Evolutionary conservation across 2,113 vertebrate genomes (phyloP), one percentile per base, ranked within the genome.

Genomic region (Xenus cinereus): DNA sequence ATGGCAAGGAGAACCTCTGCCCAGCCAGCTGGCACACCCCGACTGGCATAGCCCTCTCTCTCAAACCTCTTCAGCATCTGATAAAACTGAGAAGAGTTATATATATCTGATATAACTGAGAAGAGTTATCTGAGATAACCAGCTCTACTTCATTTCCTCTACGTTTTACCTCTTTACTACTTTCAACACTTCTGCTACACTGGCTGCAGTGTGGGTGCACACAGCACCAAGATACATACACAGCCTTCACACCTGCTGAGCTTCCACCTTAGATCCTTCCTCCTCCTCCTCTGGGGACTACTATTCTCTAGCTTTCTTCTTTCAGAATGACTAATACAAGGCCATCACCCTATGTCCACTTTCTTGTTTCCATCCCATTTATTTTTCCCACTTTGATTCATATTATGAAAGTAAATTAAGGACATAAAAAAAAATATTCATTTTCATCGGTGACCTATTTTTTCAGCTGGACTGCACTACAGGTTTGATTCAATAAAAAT

Each of bases 21-120:
- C 27, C 27, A 43, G 27, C 78, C 75, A 87, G 62, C 27, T n/a
- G 18, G 60, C 41, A 71, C 32, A 20, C 9, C 35, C 23, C 0
- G 0, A 15, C 9, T 3, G 6, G 27, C 37, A 46, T 1, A 57
- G 1, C 19, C 27, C 28, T 10, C 45, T 46, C 45, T 21, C 45
- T 45, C 45, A 46, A 5, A 54, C n/a, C 39, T 54, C n/a, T 35
- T 69, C 32, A 26, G 21, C 30, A 80, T 6, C 67, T 19, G 12
- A 59, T 32, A 46, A 20, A 46, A 46, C 45, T 46, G 45, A 46
- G 19, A 46, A 46, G 45, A 46, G 45, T 20, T 46, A 46, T 20
- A 20, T 46, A 20, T 46, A 46, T 20, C 45, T 46, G 45, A 45
- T 20, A 20, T 45, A 46, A 46, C 45, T 46, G 45, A 46, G 9